Evolutionary conservation across 2,888 invertebrate genomes (phyloP), one percentile per base, ranked within the genome.

Genomic region (Blera fallax): DNA sequence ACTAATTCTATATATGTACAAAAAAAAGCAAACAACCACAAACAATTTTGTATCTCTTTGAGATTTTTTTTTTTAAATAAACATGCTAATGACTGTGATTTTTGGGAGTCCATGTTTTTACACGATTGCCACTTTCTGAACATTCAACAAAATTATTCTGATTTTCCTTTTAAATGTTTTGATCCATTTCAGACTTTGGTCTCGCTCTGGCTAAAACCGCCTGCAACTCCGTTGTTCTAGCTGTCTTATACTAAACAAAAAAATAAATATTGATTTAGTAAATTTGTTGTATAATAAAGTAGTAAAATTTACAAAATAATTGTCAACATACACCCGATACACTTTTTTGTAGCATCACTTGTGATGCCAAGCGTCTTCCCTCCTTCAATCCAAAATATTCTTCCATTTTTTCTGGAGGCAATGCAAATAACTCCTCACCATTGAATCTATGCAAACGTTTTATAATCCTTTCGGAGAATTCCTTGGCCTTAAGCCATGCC

Each of bases 291-390:
- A 11, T n/a, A 48, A 7, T 32, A 1, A 7, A 21, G 11, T 54
- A 2, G 18, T 58, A 45, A 7, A 43, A 11, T n/a, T 60, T 8
- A 34, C 1, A 34, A 0, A 32, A n/a, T 37, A 14, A 18, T n/a
- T n/a, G 11, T 50, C 14, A 70, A 91, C 95, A 94, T 94, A 97
- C 98, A 92, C 96, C 96, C 88, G 95, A 95, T 65, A 96, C 94
- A 90, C 95, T 96, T 89, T 96, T 94, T 91, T 97, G 97, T 80
- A 97, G 94, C 8, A 95, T 94, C 52, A 98, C 93, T 91, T 97
- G 96, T 76, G 96, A 96, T 91, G 95, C 94, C 14, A 98, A 94
- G 18, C 96, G 94, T 88, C 94, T 93, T 70, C 97, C 97, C 91
- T 97, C 97, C 62, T 94, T 94, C 0, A 92, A 90, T 0, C 96